These are phyloP conservation scores for Escarpia spicata DNA, from an alignment of 2,888 invertebrate species.

Conservation along the genomic window DNA sequence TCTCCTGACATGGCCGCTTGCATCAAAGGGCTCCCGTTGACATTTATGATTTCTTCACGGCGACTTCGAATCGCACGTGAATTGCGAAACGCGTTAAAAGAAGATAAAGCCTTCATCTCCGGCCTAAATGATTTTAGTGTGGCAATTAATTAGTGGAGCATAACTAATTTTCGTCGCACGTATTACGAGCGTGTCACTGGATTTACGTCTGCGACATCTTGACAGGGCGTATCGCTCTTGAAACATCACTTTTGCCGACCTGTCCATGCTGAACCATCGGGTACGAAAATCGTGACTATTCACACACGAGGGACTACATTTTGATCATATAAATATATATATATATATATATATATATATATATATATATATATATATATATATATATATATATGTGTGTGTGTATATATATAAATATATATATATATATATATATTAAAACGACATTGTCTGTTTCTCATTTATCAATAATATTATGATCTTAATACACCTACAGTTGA, in stretches of 20 bases:
- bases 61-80: background rate
- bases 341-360: conserved; percentile 18
- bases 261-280: no score
- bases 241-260: background rate
- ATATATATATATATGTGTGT: background rate
- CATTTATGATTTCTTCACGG: background rate
- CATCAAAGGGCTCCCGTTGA: background rate
- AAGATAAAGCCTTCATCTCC: conserved; percentile 4
- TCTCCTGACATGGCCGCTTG: background rate
- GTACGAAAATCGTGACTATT: no score
- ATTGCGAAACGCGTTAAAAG: conserved; percentile 6
- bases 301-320: no score
- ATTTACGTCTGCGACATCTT: background rate
- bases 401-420: background rate
- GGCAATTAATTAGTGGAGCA: conserved; percentile 11
- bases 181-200: conserved; percentile 4
- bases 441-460: no score
- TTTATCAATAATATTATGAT: no score
- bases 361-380: conserved; percentile 6
- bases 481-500: no score
- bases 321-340: background rate
- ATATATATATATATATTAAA: no score
- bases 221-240: background rate
- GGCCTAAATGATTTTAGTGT: background rate
- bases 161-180: conserved; percentile 12